Conservation (phyloP, 2,888 invertebrate species). For the Andrena chrysosceles region DNA sequence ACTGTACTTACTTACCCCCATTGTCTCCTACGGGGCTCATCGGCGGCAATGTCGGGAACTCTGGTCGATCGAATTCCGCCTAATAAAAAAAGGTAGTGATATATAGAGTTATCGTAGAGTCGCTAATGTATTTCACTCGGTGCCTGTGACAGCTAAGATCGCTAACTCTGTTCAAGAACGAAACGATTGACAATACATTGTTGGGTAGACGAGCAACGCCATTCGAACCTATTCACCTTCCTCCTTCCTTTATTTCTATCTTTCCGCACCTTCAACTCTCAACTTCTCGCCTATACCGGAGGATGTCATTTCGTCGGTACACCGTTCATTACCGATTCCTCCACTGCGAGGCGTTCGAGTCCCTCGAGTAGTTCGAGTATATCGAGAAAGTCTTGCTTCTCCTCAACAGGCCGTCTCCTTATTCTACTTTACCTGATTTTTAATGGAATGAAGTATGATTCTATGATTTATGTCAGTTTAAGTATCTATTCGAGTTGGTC, state of each 20-base stretch:
- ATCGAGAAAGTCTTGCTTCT: not conserved
- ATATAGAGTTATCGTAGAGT: slow-evolving; percentile 79
- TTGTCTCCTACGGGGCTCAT: slow-evolving; percentile 35
- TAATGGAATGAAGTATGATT: too few species aligned
- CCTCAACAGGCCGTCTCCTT: not conserved
- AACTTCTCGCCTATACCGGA: not conserved
- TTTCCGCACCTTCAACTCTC: not conserved
- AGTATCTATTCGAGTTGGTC: too few species aligned
- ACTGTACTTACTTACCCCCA: slow-evolving; percentile 17
- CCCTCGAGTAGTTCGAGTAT: not conserved
- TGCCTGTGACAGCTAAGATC: slow-evolving; percentile 73
- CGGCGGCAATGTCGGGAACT: slow-evolving; percentile 36
- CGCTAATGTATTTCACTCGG: slow-evolving; percentile 77
- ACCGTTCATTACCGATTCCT: not conserved
- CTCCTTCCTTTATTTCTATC: not conserved
- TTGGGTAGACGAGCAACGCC: slow-evolving; percentile 50
- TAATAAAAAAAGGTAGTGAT: slow-evolving; percentile 80
- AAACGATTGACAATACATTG: slow-evolving; percentile 67
- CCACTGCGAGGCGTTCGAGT: not conserved
- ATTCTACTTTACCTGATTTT: too few species aligned
- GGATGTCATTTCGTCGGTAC: not conserved
- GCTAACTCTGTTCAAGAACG: slow-evolving; percentile 55
- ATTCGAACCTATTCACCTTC: slow-evolving; percentile 43
- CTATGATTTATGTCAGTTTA: too few species aligned
- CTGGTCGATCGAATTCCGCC: slow-evolving; percentile 69